Conservation (phyloP, 2,888 invertebrate genomes). For the Meiosimyza platycephala region DNA sequence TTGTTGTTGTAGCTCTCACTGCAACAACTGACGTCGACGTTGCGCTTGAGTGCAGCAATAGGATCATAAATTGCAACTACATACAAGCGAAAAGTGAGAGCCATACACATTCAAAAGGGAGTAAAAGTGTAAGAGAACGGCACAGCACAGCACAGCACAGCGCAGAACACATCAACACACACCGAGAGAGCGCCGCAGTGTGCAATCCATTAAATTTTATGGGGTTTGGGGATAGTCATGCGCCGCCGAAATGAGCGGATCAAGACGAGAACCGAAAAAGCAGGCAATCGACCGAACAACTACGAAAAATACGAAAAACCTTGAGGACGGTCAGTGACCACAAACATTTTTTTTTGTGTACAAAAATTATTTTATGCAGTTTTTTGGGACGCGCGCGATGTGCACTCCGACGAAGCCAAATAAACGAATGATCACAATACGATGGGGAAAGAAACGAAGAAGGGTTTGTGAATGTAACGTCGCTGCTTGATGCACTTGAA, state of each 20-base stretch:
- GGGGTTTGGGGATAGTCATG: too few relatives aligned
- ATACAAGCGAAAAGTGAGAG: too few relatives aligned
- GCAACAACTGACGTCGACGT: conserved; percentile 3
- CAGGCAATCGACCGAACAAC: neutral
- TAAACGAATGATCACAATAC: conserved; percentile 37
- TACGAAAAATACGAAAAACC: conserved; percentile 62
- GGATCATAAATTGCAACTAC: neutral
- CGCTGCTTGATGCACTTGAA: conserved; percentile 22
- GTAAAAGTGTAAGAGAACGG: too few relatives aligned
- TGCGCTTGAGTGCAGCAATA: neutral
- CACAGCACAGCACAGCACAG: too few relatives aligned
- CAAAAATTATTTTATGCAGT: conserved; percentile 58
- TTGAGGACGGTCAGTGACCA: conserved; percentile 66
- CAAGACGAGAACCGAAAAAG: neutral
- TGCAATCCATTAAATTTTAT: too few relatives aligned
- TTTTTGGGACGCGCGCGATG: conserved; percentile 32
- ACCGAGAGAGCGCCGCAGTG: too few relatives aligned
- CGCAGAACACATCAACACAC: too few relatives aligned
- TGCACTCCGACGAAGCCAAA: neutral
- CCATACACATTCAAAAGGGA: too few relatives aligned
- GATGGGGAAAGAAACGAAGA: neutral
- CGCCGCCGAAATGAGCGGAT: neutral
- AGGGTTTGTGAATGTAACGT: neutral
- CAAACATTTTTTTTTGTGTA: conserved; percentile 54
- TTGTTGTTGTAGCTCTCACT: conserved; percentile 29